phyloP scores from a whole-genome alignment of 2,113 vertebrate genomes.

The Indri indri region DNA sequence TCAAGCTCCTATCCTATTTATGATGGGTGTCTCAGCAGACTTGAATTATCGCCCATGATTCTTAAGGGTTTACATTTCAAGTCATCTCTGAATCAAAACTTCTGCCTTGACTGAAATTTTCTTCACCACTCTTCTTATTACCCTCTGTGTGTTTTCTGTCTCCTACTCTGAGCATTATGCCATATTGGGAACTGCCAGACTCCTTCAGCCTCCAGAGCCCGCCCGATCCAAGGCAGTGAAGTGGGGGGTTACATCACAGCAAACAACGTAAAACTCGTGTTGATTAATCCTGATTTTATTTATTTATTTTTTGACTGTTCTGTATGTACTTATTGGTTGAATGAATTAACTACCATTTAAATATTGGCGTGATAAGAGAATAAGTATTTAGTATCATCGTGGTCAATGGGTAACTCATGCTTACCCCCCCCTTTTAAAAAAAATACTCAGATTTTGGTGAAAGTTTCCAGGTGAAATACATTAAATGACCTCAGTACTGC shows the following conservation, averaged over 20 bases:
- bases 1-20: background rate
- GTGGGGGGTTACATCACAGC: too few species aligned
- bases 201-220: background rate
- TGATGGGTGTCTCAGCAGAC: background rate
- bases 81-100: background rate
- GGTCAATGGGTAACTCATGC: background rate
- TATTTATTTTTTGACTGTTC: background rate
- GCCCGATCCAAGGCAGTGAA: background rate
- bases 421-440: slow-evolving; percentile 23
- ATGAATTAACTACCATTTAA: background rate
- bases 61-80: background rate
- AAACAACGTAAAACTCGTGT: background rate
- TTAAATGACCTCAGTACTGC: background rate
- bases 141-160: too few species aligned
- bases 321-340: background rate
- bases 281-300: background rate
- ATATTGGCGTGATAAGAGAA: background rate
- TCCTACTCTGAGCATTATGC: background rate
- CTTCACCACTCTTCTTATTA: background rate
- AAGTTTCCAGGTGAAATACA: slow-evolving; percentile 13
- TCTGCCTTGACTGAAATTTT: background rate
- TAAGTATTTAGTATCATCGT: background rate
- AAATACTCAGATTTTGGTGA: background rate
- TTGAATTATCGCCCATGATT: background rate
- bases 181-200: background rate